Percentiles rank a stretch among this genome's conserved stretches.
These are phyloP conservation scores for Cerastis rubricosa DNA, from an alignment of 2,888 invertebrate species.

Conservation along the genomic window DNA sequence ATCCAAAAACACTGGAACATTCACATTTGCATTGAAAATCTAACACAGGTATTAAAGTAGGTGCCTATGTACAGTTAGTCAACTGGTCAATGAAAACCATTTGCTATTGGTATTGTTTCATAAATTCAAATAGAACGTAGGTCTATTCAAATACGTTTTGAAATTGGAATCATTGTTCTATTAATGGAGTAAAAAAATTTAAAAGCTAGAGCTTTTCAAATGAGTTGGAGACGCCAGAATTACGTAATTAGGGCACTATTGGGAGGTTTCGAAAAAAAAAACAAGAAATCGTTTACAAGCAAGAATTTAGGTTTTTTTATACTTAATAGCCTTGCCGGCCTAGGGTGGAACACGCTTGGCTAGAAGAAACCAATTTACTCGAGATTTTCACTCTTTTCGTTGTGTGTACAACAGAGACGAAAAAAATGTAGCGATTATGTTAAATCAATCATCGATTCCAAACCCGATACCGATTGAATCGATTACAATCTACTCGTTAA, in stretches of 20 bases:
- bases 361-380: no score
- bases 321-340: no score
- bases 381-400: background rate
- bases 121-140: conserved; percentile 30
- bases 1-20: conserved; percentile 32
- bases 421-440: background rate
- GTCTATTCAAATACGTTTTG: conserved; percentile 31
- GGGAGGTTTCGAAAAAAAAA: no score
- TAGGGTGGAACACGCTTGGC: no score
- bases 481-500: conserved; percentile 51
- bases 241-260: background rate
- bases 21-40: conserved; percentile 30
- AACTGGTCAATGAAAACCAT: conserved; percentile 24
- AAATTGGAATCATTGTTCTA: conserved; percentile 47
- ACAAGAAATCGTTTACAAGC: no score
- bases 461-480: conserved; percentile 23
- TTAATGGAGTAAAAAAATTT: conserved; percentile 3
- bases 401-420: background rate
- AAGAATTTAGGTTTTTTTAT: no score
- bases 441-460: conserved; percentile 7
- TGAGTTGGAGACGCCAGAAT: background rate
- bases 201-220: background rate
- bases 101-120: conserved; percentile 24
- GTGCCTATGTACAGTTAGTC: conserved; percentile 10
- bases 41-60: conserved; percentile 25